Evolutionary conservation across 1,140 invertebrate genomes (phyloP).

Genomic region (Brachionus paranguensis): DNA sequence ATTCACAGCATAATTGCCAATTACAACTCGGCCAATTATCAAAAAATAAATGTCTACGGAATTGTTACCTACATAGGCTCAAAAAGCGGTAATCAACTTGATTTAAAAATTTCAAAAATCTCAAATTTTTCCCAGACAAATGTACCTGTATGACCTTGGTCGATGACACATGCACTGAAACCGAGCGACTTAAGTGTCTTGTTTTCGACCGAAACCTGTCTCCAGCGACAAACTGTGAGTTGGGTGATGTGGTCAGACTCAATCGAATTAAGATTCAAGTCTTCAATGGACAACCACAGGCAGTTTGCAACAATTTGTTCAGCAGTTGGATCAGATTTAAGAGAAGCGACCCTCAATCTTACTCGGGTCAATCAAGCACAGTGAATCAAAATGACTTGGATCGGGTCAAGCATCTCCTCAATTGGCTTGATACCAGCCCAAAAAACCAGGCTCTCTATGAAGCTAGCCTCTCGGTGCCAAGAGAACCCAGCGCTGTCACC

Average conservation of each 20-base stretch:
- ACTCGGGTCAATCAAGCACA: not conserved
- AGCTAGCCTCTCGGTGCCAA: not conserved
- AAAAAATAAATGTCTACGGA: slow-evolving; percentile 16
- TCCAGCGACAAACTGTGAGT: not conserved
- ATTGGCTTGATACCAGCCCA: not conserved
- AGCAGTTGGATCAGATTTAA: slow-evolving; percentile 2
- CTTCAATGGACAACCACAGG: not conserved
- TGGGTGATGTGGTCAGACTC: not conserved
- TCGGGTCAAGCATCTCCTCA: not conserved
- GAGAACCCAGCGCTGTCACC: too few relatives aligned
- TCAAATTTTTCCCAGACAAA: not conserved
- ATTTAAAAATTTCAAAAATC: not conserved
- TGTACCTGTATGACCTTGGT: not conserved
- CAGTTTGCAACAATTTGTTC: not conserved
- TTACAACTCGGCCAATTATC: not conserved
- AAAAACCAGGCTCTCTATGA: not conserved
- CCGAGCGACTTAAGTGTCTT: not conserved
- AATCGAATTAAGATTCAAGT: not conserved
- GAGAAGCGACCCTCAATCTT: not conserved
- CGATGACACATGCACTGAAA: not conserved
- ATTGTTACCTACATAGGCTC: not conserved
- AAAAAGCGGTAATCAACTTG: not conserved
- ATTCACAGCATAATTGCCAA: slow-evolving; percentile 16
- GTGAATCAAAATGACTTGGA: not conserved
- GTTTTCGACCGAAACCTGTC: not conserved